Base-by-base conservation (phyloP, 1,140 invertebrate species). In the Uloborus diversus region DNA sequence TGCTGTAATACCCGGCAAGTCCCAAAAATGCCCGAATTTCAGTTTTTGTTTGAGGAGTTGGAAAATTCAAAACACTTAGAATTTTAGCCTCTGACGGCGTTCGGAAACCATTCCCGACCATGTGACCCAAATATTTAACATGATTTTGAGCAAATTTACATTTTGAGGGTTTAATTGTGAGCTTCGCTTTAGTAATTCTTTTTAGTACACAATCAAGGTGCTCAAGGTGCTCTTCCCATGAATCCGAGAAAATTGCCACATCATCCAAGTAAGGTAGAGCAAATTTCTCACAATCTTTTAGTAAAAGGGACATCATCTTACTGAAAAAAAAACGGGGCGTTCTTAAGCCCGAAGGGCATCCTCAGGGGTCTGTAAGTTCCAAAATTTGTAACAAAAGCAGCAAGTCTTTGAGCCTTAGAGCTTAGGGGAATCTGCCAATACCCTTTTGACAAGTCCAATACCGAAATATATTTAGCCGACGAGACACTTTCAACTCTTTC, bases 101-200 rank as follows among this genome's bases (percentile, higher is more conserved):
- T 1, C 49, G 23, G 3, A 4, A n/a, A 13, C 53, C 79, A n/a
- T 35, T 20, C 23, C 42, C 32, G 4, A 81, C 42, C 17, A 65
- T 25, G 32, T 81, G 79, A 5, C 69, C 70, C 17, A 81, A 25
- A 47, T 75, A 81, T 9, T 56, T 53, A 14, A 81, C 57, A 9
- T 33, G 5, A 0, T 25, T 47, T 30, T 64, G 70, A 0, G 35
- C 32, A 32, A 81, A 81, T 27, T 20, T 30, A 64, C 69, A 82
- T 62, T 82, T 82, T 20, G 57, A 47, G 0, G 66, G 57, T 49
- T 80, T 80, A 9, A 82, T 33, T 23, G 49, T 66, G 11, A 64
- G 7, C 1, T 70, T 37, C 13, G 32, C 32, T 28, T 75, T 27
- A 42, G 4, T 32, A 11, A 66, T 14, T 20, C 33, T 5, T 14